phyloP scores from a whole-genome alignment of 2,888 invertebrate species.

The Rhagium mordax region DNA sequence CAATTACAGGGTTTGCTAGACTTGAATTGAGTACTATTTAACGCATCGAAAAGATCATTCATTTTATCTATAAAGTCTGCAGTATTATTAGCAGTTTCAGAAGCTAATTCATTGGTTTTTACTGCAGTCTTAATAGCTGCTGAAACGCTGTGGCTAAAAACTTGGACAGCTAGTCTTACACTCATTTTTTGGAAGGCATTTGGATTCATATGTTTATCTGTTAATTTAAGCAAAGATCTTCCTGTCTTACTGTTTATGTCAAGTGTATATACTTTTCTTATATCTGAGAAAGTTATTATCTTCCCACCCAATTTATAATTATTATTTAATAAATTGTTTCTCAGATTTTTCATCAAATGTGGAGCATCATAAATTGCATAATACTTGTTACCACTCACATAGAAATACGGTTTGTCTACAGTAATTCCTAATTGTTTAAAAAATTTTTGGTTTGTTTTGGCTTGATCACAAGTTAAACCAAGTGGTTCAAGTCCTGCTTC shows the following conservation, averaged over 20 bases:
- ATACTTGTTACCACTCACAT: too few relatives aligned
- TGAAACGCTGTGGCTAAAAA: constrained; percentile 41
- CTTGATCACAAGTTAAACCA: constrained; percentile 49
- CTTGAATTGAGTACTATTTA: not conserved
- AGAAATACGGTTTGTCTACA: too few relatives aligned
- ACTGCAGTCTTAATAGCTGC: constrained; percentile 38
- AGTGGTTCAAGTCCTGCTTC: constrained; percentile 34
- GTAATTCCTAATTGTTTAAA: too few relatives aligned
- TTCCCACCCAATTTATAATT: constrained; percentile 39
- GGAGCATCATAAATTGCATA: too few relatives aligned
- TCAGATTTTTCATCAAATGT: too few relatives aligned
- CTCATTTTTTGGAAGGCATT: constrained; percentile 39
- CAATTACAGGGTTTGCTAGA: not conserved
- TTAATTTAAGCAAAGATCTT: too few relatives aligned
- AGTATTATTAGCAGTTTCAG: not conserved
- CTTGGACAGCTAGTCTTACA: constrained; percentile 39
- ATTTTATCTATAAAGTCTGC: not conserved
- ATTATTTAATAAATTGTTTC: too few relatives aligned
- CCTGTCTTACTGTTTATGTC: too few relatives aligned
- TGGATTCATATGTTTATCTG: constrained; percentile 40
- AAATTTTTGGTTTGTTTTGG: constrained; percentile 41
- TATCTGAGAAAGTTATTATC: too few relatives aligned
- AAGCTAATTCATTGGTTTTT: constrained; percentile 22
- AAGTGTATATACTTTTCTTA: too few relatives aligned
- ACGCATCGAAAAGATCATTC: not conserved